Conservation (phyloP, 2,113 vertebrate species). For the Corynorhinus townsendii region DNA sequence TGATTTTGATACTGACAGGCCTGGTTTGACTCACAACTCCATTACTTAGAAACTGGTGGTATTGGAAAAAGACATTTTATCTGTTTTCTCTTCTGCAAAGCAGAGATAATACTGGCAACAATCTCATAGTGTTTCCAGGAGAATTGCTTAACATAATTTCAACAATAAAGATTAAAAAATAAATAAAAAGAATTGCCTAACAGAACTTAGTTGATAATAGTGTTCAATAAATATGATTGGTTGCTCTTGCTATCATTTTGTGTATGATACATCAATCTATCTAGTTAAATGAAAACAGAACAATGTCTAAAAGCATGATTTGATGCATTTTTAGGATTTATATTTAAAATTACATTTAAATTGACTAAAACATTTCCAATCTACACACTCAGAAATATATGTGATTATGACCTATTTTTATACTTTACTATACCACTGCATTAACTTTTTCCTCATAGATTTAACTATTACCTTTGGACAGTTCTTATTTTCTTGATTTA, state of each 20-base stretch:
- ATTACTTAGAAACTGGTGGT: not conserved
- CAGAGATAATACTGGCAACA: not conserved
- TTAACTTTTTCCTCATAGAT: not conserved
- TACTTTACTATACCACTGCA: not conserved
- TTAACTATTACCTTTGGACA: not conserved
- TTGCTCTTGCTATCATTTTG: not conserved
- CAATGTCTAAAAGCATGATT: not conserved
- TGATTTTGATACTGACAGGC: not conserved
- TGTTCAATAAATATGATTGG: not conserved
- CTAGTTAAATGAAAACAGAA: not conserved
- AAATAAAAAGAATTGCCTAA: not conserved
- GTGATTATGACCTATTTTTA: not conserved
- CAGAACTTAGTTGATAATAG: not conserved
- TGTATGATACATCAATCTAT: not conserved
- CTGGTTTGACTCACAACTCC: not conserved
- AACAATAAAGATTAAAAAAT: too few species aligned
- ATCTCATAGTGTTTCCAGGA: not conserved
- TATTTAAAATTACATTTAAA: conserved; percentile 12
- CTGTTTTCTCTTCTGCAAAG: not conserved
- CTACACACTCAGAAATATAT: not conserved
- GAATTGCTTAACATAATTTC: not conserved
- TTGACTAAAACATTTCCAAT: not conserved
- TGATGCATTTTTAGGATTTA: not conserved
- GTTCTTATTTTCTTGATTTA: not conserved
- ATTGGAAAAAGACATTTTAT: not conserved